Evolutionary conservation across 2,888 invertebrate genomes (phyloP).

Genomic region (Glyphotaelius pellucidus): DNA sequence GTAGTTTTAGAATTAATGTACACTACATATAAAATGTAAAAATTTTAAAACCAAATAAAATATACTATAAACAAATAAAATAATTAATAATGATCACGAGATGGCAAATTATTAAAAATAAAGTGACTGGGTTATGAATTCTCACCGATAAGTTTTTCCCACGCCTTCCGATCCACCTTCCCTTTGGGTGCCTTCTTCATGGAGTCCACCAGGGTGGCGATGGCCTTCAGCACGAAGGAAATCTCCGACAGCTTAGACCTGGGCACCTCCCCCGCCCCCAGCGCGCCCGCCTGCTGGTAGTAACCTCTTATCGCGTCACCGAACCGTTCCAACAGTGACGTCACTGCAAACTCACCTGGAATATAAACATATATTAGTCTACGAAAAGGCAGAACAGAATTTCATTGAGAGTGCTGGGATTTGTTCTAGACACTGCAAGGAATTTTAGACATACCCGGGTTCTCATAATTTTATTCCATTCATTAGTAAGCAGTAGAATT

Average conservation of each 20-base stretch:
- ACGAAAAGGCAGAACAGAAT: neutral
- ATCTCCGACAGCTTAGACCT: constrained; percentile 97
- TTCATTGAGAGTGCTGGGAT: too few relatives aligned
- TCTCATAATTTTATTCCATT: too few relatives aligned
- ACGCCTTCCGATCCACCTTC: constrained; percentile 93
- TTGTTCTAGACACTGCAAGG: too few relatives aligned
- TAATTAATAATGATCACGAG: too few relatives aligned
- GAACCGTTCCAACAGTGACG: constrained; percentile 94
- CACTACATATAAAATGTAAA: too few relatives aligned
- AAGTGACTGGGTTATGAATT: neutral
- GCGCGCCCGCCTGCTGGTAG: constrained; percentile 71
- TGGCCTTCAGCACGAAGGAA: constrained; percentile 95
- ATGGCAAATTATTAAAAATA: too few relatives aligned
- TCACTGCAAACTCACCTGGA: constrained; percentile 85
- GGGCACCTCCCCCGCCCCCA: constrained; percentile 67
- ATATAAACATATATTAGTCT: constrained; percentile 46
- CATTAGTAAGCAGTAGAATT: too few relatives aligned
- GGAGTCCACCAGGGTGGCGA: constrained; percentile 93
- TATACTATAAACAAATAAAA: too few relatives aligned
- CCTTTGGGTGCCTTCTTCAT: constrained; percentile 94
- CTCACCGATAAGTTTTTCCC: constrained; percentile 92
- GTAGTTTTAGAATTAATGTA: too few relatives aligned
- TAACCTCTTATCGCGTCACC: constrained; percentile 94
- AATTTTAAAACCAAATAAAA: too few relatives aligned
- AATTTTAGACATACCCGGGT: too few relatives aligned